A percentile compares a stretch with the other conserved stretches of the same genome.
These are phyloP conservation scores for Laticauda colubrina DNA, from an alignment of 2,113 vertebrate species.

Conservation along the genomic window DNA sequence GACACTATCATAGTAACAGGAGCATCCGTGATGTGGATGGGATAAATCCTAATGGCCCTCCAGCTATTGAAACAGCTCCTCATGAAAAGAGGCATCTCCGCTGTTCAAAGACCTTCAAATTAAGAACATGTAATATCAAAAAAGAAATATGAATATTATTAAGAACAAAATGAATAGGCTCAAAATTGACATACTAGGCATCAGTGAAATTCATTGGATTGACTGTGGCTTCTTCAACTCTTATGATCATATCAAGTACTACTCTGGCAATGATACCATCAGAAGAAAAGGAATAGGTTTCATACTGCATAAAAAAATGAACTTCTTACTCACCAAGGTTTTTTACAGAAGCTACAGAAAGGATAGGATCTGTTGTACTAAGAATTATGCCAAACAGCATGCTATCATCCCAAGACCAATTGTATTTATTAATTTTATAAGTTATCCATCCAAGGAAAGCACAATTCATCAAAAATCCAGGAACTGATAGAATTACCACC, in stretches of 20 bases:
- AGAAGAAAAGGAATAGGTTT: neutral
- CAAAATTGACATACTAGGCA: neutral
- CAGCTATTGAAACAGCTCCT: neutral
- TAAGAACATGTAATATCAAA: neutral
- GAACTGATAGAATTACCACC: constrained; percentile 49
- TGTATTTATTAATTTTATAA: constrained; percentile 39
- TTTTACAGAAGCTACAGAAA: constrained; percentile 33
- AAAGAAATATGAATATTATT: neutral
- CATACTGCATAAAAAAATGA: neutral
- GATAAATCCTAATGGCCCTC: neutral
- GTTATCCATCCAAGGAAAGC: constrained; percentile 37
- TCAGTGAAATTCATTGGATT: neutral
- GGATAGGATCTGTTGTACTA: constrained; percentile 41
- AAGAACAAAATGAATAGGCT: neutral
- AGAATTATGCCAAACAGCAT: constrained; percentile 46
- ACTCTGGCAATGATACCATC: neutral
- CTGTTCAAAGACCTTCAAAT: neutral
- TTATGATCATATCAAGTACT: neutral
- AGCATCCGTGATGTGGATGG: neutral
- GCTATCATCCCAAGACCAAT: constrained; percentile 36
- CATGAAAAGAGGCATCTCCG: neutral
- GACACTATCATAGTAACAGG: neutral
- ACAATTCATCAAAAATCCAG: constrained; percentile 45
- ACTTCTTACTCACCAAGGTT: constrained; percentile 32
- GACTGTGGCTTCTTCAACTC: neutral